Conservation (phyloP, 2,113 vertebrate genomes). For the Scortum barcoo region DNA sequence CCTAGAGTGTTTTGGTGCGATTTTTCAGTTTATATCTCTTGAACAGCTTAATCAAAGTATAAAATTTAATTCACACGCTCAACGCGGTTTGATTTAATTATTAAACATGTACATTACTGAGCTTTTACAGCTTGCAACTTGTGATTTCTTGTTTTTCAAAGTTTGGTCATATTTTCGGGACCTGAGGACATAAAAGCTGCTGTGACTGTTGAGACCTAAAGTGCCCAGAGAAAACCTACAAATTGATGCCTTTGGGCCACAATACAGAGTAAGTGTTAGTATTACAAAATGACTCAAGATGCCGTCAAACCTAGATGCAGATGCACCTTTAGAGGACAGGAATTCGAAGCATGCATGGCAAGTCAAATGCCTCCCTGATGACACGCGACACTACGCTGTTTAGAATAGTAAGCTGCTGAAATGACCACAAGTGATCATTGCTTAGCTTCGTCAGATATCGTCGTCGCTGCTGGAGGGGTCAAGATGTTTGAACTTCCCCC, state of each 20-base stretch:
- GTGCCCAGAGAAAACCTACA: neutral
- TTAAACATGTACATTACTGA: neutral
- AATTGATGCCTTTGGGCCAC: neutral
- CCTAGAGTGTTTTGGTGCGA: neutral
- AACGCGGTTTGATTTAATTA: neutral
- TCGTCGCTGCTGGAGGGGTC: neutral
- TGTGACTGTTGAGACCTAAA: neutral
- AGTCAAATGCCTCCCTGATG: too few relatives aligned
- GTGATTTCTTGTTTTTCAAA: neutral
- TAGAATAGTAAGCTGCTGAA: neutral
- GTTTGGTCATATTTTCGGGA: neutral
- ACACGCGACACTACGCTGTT: neutral
- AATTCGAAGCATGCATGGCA: neutral
- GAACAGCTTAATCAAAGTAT: neutral
- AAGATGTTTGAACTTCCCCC: constrained; percentile 11
- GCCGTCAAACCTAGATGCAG: neutral
- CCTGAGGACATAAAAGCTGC: neutral
- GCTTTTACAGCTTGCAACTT: neutral
- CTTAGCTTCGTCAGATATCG: neutral
- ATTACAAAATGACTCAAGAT: constrained; percentile 2
- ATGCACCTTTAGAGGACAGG: neutral
- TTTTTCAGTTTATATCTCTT: neutral
- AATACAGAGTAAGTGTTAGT: neutral
- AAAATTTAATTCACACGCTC: neutral
- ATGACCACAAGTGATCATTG: neutral